Conservation (phyloP, 2,888 invertebrate species). For the Tipula vernalis region DNA sequence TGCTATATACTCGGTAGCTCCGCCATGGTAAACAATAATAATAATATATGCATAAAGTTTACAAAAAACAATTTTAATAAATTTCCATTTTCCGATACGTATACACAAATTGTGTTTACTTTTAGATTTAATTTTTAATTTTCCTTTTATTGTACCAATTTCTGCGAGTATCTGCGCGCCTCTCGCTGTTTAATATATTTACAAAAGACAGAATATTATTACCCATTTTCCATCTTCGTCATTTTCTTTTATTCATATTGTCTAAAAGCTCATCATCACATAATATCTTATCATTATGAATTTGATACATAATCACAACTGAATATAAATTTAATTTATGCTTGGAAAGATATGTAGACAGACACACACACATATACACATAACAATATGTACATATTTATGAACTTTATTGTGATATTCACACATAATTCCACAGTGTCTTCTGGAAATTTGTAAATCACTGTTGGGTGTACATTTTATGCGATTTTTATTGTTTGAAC, state of each 20-base stretch:
- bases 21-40: no score
- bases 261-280: background rate
- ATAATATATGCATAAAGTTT: no score
- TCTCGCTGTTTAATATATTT: background rate
- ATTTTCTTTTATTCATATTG: background rate
- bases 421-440: background rate
- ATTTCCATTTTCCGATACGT: background rate
- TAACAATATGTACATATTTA: background rate
- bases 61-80: no score
- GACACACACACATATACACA: background rate
- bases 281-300: background rate
- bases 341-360: background rate
- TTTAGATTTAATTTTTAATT: background rate
- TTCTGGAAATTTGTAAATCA: background rate
- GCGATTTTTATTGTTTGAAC: background rate
- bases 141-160: background rate
- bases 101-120: background rate
- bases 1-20: no score
- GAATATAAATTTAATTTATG: background rate
- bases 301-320: background rate
- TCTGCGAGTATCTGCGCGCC: background rate
- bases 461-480: background rate
- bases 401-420: background rate
- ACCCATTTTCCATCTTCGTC: background rate
- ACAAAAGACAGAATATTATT: background rate